A percentile compares a stretch with the other conserved stretches of the same genome.
Conservation (phyloP, 2,113 vertebrate species). For the Opisthocomus hoazin region DNA sequence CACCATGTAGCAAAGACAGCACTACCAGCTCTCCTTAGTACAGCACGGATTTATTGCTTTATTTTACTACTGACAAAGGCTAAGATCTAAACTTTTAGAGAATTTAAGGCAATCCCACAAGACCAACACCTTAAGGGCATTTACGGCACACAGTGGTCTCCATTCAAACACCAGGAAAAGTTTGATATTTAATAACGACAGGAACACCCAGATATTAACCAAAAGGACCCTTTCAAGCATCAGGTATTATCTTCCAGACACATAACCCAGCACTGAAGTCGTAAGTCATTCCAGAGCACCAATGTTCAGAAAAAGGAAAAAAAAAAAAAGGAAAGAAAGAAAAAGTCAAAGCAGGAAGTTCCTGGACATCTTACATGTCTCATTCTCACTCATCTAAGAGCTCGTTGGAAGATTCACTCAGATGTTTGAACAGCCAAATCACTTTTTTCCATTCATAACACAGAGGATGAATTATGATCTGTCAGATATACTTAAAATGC, state of each 20-base stretch:
- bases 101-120: slow-evolving; percentile 47
- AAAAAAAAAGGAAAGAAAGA: too few relatives aligned
- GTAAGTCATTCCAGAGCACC: neutral
- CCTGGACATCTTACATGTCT: neutral
- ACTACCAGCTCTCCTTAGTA: neutral
- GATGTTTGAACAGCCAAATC: neutral
- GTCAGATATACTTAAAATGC: neutral
- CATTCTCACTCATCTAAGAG: neutral
- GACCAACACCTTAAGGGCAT: neutral
- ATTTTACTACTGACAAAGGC: neutral
- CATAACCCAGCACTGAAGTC: neutral
- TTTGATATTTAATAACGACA: neutral
- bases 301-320: neutral
- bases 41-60: slow-evolving; percentile 21
- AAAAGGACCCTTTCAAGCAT: neutral
- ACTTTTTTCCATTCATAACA: neutral
- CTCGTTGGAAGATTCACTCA: neutral
- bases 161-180: neutral
- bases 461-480: neutral
- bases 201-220: neutral
- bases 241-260: neutral
- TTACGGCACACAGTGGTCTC: neutral
- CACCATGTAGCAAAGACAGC: neutral
- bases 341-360: neutral
- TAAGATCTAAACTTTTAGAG: neutral